Evolutionary conservation across 2,113 vertebrate genomes (phyloP).

Genomic region (Agapornis roseicollis): DNA sequence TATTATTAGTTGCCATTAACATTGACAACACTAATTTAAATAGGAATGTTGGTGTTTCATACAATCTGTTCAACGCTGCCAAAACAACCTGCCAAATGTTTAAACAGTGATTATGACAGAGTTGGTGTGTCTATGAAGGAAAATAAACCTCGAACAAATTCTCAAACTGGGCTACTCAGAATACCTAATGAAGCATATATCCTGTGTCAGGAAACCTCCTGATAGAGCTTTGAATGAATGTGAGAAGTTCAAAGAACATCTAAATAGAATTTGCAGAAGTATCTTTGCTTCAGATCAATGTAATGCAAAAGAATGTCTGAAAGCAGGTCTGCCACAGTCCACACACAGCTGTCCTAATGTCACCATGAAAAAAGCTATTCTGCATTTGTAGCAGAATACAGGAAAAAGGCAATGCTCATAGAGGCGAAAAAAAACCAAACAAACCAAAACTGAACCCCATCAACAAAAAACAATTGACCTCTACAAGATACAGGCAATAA

Average conservation of each 20-base stretch:
- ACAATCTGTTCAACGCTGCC: slow-evolving; percentile 7
- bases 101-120: slow-evolving; percentile 18
- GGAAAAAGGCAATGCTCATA: not conserved
- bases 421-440: not conserved
- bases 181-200: not conserved
- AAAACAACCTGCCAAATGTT: not conserved
- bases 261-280: not conserved
- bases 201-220: not conserved
- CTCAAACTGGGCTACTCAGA: not conserved
- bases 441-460: not conserved
- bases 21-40: slow-evolving; percentile 33
- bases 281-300: not conserved
- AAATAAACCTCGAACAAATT: slow-evolving; percentile 8
- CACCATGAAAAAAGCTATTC: not conserved
- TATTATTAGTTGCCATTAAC: slow-evolving; percentile 48
- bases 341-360: not conserved
- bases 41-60: slow-evolving; percentile 1
- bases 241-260: not conserved
- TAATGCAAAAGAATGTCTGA: not conserved
- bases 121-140: not conserved
- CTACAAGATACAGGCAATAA: not conserved
- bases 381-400: not conserved
- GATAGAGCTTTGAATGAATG: not conserved
- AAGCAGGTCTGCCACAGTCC: not conserved
- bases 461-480: not conserved